Evolutionary conservation across 2,113 vertebrate genomes (phyloP).

Genomic region (Cacatua alba): DNA sequence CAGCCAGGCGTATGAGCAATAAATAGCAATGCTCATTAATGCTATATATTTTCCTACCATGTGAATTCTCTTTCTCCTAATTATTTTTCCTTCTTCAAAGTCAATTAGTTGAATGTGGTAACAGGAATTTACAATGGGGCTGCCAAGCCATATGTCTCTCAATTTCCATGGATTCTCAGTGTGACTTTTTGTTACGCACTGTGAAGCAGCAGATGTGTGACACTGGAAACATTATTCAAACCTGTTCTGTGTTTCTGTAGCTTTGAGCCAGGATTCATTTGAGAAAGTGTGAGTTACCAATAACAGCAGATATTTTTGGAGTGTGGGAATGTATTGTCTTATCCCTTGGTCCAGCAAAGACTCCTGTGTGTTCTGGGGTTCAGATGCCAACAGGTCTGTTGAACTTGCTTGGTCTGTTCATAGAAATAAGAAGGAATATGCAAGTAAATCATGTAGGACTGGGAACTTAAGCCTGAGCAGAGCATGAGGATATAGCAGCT

Average conservation of each 20-base stretch:
- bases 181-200: neutral
- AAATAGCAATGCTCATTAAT: neutral
- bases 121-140: neutral
- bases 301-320: neutral
- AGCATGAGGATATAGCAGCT: neutral
- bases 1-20: neutral
- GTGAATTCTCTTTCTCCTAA: neutral
- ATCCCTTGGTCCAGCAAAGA: neutral
- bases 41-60: neutral
- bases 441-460: neutral
- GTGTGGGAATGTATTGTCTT: neutral
- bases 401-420: neutral
- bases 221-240: slow-evolving; percentile 32
- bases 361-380: neutral
- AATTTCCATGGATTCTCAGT: neutral
- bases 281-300: neutral
- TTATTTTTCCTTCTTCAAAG: slow-evolving; percentile 41
- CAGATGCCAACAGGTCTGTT: neutral
- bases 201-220: slow-evolving; percentile 51
- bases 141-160: slow-evolving; percentile 30
- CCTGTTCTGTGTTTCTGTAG: neutral
- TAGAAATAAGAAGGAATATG: neutral
- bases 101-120: slow-evolving; percentile 12
- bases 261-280: neutral
- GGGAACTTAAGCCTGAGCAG: neutral